Evolutionary conservation across 2,888 invertebrate species (phyloP).

Genomic region (Campoplex nolae): DNA sequence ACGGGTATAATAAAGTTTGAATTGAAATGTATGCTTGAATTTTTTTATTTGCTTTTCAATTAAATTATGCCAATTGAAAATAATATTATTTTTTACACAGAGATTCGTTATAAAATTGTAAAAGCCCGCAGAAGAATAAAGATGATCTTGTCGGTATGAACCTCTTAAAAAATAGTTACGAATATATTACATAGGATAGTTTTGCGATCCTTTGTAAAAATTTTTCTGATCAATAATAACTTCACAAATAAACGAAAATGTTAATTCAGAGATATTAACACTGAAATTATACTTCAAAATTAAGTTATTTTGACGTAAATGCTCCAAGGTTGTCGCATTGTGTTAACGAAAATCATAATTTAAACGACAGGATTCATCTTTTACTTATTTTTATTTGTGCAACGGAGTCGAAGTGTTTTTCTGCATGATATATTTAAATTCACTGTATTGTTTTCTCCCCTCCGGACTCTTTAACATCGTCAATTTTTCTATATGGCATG

Average conservation of each 20-base stretch:
- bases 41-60: background rate
- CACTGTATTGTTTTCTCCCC: background rate
- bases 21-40: conserved; percentile 12
- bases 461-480: background rate
- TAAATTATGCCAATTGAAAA: background rate
- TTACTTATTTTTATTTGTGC: background rate
- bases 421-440: background rate
- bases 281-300: background rate
- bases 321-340: background rate
- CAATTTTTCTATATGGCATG: background rate
- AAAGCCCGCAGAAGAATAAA: background rate
- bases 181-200: too few species aligned
- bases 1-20: conserved; percentile 85
- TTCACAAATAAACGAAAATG: background rate
- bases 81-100: background rate
- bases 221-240: background rate
- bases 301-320: background rate
- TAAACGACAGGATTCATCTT: background rate
- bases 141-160: too few species aligned
- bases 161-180: too few species aligned
- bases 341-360: background rate
- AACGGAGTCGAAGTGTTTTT: background rate
- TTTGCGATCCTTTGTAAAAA: background rate
- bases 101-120: background rate
- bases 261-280: background rate